Conservation (phyloP, 2,888 invertebrate species). For the Mesopsocus fuscifrons region DNA sequence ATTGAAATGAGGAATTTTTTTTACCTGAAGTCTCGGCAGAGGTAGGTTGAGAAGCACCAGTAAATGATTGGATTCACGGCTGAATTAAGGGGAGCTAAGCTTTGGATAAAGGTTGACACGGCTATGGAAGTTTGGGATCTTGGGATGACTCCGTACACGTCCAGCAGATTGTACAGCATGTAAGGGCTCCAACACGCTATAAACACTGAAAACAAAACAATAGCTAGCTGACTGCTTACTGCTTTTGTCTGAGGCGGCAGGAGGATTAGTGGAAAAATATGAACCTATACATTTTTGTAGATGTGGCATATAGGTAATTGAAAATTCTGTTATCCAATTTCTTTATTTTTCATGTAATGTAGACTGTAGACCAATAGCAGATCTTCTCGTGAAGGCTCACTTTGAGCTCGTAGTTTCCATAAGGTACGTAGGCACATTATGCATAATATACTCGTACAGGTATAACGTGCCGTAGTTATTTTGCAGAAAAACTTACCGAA, state of each 20-base stretch:
- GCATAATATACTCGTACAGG: not conserved
- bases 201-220: constrained; percentile 2
- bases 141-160: not conserved
- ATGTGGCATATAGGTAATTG: not conserved
- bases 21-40: constrained; percentile 4
- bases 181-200: constrained; percentile 7
- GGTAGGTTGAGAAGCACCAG: constrained; percentile 1
- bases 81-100: constrained; percentile 5
- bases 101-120: constrained; percentile 6
- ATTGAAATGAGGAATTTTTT: too few relatives aligned
- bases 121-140: constrained; percentile 1
- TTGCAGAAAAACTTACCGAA: constrained; percentile 48
- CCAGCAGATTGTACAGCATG: constrained; percentile 1
- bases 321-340: not conserved
- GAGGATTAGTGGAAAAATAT: too few relatives aligned
- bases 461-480: too few relatives aligned
- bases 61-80: constrained; percentile 6
- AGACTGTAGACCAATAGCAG: too few relatives aligned
- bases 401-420: too few relatives aligned
- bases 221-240: too few relatives aligned
- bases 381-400: too few relatives aligned
- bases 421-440: too few relatives aligned
- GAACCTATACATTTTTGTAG: not conserved
- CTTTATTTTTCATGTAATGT: too few relatives aligned
- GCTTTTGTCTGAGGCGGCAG: too few relatives aligned